Percentiles rank a stretch among this genome's conserved stretches.
Evolutionary conservation across 2,113 vertebrate species (phyloP).

Genomic region (Ictidomys tridecemlineatus): DNA sequence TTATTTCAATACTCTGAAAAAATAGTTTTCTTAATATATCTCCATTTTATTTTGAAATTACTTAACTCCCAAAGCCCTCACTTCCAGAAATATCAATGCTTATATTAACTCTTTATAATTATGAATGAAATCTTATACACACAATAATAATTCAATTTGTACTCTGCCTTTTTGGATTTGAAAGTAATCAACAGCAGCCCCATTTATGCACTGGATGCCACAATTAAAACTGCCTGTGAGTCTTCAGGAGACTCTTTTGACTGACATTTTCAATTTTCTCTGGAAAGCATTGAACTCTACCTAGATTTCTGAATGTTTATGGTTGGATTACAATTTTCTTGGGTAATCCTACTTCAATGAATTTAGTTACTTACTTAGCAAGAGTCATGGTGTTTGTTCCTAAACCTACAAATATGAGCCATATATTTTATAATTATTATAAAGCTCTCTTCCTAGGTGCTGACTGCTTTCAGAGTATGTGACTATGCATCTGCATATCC

Average conservation of each 20-base stretch:
- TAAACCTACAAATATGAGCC: not conserved
- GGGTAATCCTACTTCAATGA: not conserved
- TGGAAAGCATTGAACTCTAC: not conserved
- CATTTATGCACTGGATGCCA: not conserved
- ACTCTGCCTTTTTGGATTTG: not conserved
- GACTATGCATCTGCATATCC: too few species aligned
- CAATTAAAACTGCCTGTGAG: not conserved
- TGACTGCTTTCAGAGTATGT: not conserved
- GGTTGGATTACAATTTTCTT: not conserved
- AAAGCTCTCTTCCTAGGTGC: not conserved
- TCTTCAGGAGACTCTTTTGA: not conserved
- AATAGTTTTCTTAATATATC: not conserved
- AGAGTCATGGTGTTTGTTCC: not conserved
- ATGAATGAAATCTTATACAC: not conserved
- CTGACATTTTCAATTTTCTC: not conserved
- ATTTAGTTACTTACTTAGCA: not conserved
- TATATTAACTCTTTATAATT: not conserved
- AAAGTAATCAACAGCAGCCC: not conserved
- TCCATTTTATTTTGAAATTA: constrained; percentile 13
- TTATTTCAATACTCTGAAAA: constrained; percentile 2
- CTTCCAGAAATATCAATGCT: not conserved
- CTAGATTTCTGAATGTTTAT: not conserved
- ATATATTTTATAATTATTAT: not conserved
- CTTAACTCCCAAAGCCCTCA: not conserved
- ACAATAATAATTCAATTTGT: not conserved